Percentiles rank a stretch among this genome's conserved stretches.
These are phyloP conservation scores for Melieria omissa DNA, from an alignment of 2,888 invertebrate species.

Conservation along the genomic window DNA sequence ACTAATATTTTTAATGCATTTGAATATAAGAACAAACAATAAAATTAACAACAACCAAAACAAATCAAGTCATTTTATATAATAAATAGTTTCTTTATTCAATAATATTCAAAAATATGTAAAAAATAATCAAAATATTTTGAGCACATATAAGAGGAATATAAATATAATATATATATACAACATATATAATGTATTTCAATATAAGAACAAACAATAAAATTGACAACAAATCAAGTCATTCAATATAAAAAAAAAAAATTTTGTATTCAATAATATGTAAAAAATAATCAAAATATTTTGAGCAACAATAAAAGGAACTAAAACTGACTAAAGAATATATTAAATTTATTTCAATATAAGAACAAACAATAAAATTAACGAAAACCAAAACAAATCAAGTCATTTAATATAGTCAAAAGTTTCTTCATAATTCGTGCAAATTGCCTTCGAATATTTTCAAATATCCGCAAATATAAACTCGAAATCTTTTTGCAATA, in stretches of 20 bases:
- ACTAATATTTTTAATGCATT: not conserved
- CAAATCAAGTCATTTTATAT: not conserved
- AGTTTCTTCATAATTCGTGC: not conserved
- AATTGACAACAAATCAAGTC: not conserved
- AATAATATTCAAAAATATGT: not conserved
- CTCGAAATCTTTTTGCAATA: too few species aligned
- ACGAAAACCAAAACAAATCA: not conserved
- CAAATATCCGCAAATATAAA: too few species aligned
- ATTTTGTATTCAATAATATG: not conserved
- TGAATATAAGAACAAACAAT: not conserved
- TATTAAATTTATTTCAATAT: not conserved
- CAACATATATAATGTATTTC: not conserved
- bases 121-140: not conserved
- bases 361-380: not conserved
- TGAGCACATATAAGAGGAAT: not conserved
- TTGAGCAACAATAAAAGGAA: not conserved
- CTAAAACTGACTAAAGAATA: not conserved
- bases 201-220: conserved; percentile 1
- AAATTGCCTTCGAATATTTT: too few species aligned
- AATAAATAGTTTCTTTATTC: not conserved
- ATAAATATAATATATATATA: not conserved
- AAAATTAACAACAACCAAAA: not conserved
- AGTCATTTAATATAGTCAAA: not conserved
- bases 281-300: conserved; percentile 1
- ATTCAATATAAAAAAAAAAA: not conserved